Percentiles rank a stretch among this genome's conserved stretches.
Evolutionary conservation across 2,888 invertebrate species (phyloP).

Genomic region (Ctenicera cuprea): DNA sequence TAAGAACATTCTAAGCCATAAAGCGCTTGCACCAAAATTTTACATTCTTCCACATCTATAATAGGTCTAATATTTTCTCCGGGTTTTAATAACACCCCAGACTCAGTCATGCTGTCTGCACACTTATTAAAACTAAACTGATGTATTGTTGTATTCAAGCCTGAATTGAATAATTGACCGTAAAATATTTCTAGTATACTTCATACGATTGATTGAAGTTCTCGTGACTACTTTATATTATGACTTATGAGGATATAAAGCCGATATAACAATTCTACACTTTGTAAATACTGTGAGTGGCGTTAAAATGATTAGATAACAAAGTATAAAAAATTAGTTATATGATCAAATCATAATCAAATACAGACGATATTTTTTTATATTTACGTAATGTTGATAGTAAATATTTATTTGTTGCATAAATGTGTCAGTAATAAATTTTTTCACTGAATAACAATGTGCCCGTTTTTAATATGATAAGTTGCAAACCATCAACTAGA

Average conservation of each 20-base stretch:
- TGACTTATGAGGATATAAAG: background rate
- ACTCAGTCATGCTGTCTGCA: conserved; percentile 49
- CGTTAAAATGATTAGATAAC: background rate
- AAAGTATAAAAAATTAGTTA: background rate
- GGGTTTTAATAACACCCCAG: conserved; percentile 71
- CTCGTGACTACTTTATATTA: background rate
- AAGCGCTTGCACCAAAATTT: conserved; percentile 74
- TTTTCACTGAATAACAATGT: too few relatives aligned
- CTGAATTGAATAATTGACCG: conserved; percentile 38
- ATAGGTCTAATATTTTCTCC: conserved; percentile 77
- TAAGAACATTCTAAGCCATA: conserved; percentile 79
- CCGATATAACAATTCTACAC: background rate
- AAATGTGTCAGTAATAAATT: too few relatives aligned
- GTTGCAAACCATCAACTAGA: too few relatives aligned
- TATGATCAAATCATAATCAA: too few relatives aligned
- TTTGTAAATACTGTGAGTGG: background rate
- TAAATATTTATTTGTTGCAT: too few relatives aligned
- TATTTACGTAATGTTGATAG: too few relatives aligned
- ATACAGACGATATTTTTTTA: too few relatives aligned
- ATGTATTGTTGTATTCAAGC: conserved; percentile 54
- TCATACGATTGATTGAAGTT: conserved; percentile 20
- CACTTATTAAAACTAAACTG: conserved; percentile 45
- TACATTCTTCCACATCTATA: conserved; percentile 74
- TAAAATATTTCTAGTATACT: conserved; percentile 23
- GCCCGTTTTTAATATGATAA: too few relatives aligned